Evolutionary conservation across 2,888 invertebrate genomes (phyloP), one percentile per base, ranked within the genome.

Genomic region (Dioctria rufipes): DNA sequence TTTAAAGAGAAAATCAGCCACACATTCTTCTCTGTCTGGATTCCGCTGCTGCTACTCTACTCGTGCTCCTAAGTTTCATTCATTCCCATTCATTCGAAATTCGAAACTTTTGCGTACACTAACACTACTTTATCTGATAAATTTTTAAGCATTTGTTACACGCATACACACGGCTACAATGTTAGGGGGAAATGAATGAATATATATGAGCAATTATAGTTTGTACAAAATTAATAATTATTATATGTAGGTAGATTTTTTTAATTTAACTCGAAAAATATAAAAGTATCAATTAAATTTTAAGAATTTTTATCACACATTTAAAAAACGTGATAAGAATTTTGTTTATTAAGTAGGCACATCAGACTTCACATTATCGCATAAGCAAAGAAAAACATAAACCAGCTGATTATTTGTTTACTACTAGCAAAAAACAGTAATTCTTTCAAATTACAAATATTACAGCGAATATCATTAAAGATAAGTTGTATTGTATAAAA

Each of bases 381-480:
- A 39, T 37, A 78, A 78, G 63, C 40, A 63, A 61, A 78, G 65
- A 40, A 49, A 40, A 25, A 39, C 40, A 65, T 49, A 65, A 63
- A 75, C 75, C 75, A 75, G 75, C 75, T 75, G 75, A 75, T 25
- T 51, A 75, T 75, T 75, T 75, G 75, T 75, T 75, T 75, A 75
- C 75, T 75, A 75, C 60, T 75, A 61, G 60, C 42, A 42, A 40
- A 75, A 60, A 75, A 60, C 60, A 61, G 60, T 6, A 25, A n/a
- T 51, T 71, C 49, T 51, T 51, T 51, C 71, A 71, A 49, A 51
- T 39, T 54, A 37, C 71, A 49, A 51, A 39, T 39, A 25, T 54
- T 37, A 54, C 39, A 11, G 49, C 11, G 37, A 9, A 51, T 71
- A 54, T 51, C 49, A 71, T 71, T 49, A 46, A 67, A 54, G 51